Evolutionary conservation across 1,140 invertebrate species (phyloP).

Genomic region (Lepidurus packardi): DNA sequence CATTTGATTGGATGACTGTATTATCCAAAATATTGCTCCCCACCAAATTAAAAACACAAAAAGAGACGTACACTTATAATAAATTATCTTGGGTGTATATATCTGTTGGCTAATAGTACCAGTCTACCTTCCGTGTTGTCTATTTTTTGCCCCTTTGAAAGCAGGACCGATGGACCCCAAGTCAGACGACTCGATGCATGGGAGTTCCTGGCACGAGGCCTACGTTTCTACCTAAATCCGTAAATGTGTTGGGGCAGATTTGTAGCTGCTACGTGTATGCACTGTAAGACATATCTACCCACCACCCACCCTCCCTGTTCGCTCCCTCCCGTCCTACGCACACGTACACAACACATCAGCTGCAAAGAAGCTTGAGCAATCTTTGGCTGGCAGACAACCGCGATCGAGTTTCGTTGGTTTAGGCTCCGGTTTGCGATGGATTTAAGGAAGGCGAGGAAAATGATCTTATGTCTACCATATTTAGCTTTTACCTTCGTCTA

Average conservation of each 20-base stretch:
- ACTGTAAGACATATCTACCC: background rate
- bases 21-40: too few relatives aligned
- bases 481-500: background rate
- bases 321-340: background rate
- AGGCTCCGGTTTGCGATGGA: background rate
- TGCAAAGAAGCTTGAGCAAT: background rate
- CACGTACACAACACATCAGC: background rate
- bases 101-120: too few relatives aligned
- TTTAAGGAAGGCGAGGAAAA: background rate
- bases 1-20: too few relatives aligned
- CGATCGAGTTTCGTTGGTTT: slow-evolving; percentile 14
- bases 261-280: background rate
- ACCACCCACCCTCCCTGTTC: background rate
- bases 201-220: background rate
- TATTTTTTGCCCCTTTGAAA: too few relatives aligned
- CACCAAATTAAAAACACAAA: too few relatives aligned
- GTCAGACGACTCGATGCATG: too few relatives aligned
- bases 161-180: too few relatives aligned
- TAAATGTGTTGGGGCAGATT: background rate
- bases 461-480: background rate
- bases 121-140: too few relatives aligned
- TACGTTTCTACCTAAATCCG: background rate
- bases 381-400: slow-evolving; percentile 11
- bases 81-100: too few relatives aligned
- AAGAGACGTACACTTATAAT: too few relatives aligned